These are phyloP conservation scores for Liopterus haemorrhoidalis DNA, from an alignment of 2,888 invertebrate genomes.

Conservation along the genomic window DNA sequence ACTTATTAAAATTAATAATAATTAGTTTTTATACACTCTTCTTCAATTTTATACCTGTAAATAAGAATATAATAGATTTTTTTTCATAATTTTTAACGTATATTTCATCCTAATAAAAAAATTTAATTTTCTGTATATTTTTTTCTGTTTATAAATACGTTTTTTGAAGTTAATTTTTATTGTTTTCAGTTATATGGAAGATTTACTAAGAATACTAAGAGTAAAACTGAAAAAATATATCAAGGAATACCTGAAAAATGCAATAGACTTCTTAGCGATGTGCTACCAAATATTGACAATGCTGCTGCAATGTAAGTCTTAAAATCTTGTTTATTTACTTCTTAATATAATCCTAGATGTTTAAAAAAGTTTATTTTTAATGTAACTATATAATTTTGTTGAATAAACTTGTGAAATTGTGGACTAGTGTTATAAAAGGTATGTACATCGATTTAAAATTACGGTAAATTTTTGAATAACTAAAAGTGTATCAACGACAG, in stretches of 20 bases:
- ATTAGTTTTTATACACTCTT: background rate
- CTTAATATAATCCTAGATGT: no score
- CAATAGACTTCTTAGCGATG: conserved; percentile 36
- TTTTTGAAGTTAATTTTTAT: conserved; percentile 25
- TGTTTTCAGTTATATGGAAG: conserved; percentile 42
- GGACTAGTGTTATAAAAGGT: background rate
- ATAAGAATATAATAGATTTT: background rate
- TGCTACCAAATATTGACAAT: conserved; percentile 32
- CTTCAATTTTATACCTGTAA: background rate
- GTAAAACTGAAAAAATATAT: conserved; percentile 44
- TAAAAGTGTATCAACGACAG: no score
- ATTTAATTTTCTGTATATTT: background rate
- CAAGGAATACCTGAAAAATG: conserved; percentile 42
- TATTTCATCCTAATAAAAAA: background rate
- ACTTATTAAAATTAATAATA: background rate
- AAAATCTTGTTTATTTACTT: background rate
- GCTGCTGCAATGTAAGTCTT: conserved; percentile 21
- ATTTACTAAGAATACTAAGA: conserved; percentile 41
- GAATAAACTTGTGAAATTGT: background rate
- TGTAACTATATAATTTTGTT: background rate
- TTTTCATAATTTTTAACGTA: background rate
- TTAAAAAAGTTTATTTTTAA: background rate
- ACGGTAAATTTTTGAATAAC: background rate
- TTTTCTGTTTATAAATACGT: conserved; percentile 26
- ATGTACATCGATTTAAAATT: background rate